A percentile compares a stretch with the other conserved stretches of the same genome.
Conservation (phyloP, 2,888 invertebrate genomes). For the Pristionchus entomophagus region DNA sequence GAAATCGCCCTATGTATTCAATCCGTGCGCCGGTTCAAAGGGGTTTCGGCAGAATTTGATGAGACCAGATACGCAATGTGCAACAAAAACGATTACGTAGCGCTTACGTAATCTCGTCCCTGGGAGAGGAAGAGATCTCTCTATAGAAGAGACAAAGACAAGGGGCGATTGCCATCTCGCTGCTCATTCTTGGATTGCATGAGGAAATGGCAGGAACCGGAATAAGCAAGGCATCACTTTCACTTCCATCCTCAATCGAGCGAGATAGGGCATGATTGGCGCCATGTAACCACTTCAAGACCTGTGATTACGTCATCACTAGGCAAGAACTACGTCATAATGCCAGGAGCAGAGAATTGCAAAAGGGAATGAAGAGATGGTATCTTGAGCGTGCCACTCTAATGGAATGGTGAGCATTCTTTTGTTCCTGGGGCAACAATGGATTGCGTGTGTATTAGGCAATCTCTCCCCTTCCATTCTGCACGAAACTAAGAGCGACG, state of each 20-base stretch:
- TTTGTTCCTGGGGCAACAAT: too few relatives aligned
- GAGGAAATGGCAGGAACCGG: neutral
- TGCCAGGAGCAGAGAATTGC: neutral
- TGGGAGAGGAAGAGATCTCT: neutral
- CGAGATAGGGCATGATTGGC: too few relatives aligned
- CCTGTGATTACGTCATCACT: slow-evolving; percentile 1
- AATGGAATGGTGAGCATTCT: too few relatives aligned
- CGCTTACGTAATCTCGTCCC: neutral
- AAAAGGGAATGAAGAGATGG: neutral
- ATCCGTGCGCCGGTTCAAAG: too few relatives aligned
- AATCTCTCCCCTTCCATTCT: too few relatives aligned
- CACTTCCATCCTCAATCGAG: neutral
- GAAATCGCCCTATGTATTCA: too few relatives aligned
- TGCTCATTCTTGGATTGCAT: slow-evolving; percentile 6
- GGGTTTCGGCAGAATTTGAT: too few relatives aligned
- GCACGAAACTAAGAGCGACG: too few relatives aligned
- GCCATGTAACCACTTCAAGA: too few relatives aligned
- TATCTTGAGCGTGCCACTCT: neutral
- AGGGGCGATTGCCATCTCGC: neutral
- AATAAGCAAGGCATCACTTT: neutral
- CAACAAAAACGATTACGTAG: neutral
- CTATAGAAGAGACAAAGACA: neutral
- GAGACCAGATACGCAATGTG: too few relatives aligned
- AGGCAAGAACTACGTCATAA: neutral
- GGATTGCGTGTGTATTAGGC: too few relatives aligned